Percentiles rank a stretch among this genome's conserved stretches.
Evolutionary conservation across 2,888 invertebrate genomes (phyloP).

Genomic region (Lepidochitona cinerea): DNA sequence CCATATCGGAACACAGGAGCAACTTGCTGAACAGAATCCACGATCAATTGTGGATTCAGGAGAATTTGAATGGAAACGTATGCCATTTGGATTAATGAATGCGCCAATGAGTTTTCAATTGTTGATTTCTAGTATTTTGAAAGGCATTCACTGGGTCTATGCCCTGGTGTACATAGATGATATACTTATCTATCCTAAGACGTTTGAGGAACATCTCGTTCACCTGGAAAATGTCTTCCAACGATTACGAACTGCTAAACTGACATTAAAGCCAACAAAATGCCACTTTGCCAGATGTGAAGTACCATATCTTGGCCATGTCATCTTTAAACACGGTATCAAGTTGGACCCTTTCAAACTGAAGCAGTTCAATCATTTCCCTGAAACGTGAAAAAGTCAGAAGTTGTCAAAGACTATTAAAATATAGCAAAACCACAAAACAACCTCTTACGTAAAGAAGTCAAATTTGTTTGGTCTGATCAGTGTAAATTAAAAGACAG

Average conservation of each 20-base stretch:
- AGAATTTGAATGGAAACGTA: slow-evolving; percentile 6
- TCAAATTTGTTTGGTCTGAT: slow-evolving; percentile 39
- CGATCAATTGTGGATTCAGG: slow-evolving; percentile 6
- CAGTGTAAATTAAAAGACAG: slow-evolving; percentile 43
- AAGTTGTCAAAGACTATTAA: slow-evolving; percentile 36
- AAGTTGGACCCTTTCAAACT: slow-evolving; percentile 10
- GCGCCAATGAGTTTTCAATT: slow-evolving; percentile 3
- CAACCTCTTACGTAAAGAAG: slow-evolving; percentile 42
- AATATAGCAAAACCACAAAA: slow-evolving; percentile 43
- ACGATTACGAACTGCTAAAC: no score
- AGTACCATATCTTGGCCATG: slow-evolving; percentile 18
- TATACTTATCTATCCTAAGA: slow-evolving; percentile 8
- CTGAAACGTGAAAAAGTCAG: slow-evolving; percentile 6
- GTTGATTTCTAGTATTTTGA: slow-evolving; percentile 14
- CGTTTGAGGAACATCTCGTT: slow-evolving; percentile 9
- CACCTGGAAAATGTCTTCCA: slow-evolving; percentile 17
- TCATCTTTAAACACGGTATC: slow-evolving; percentile 20
- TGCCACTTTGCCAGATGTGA: slow-evolving; percentile 17
- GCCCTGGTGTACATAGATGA: slow-evolving; percentile 25
- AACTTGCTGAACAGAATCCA: slow-evolving; percentile 14
- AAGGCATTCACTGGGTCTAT: slow-evolving; percentile 14
- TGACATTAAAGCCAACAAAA: slow-evolving; percentile 18
- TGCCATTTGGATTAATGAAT: slow-evolving; percentile 19
- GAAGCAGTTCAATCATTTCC: no score
- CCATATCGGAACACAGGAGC: no score